These are phyloP conservation scores for Tympanuchus pallidicinctus DNA, from an alignment of 2,113 vertebrate genomes.

Conservation along the genomic window DNA sequence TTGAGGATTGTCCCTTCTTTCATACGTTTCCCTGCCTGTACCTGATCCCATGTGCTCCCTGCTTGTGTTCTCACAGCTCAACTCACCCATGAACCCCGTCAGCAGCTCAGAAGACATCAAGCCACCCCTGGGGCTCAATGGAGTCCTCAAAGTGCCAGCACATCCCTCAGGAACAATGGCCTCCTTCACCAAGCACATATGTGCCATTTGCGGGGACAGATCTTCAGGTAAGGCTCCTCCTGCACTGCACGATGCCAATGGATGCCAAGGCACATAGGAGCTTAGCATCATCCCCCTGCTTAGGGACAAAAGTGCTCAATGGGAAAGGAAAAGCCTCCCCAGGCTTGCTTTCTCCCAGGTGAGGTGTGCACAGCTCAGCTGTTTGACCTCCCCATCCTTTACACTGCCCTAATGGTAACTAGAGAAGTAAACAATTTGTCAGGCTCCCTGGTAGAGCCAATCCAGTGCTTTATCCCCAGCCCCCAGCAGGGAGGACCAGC, in stretches of 20 bases:
- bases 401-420: neutral
- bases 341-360: neutral
- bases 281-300: neutral
- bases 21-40: neutral
- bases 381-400: neutral
- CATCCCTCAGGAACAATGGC: conserved; percentile 90
- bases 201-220: conserved; percentile 97
- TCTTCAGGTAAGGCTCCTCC: conserved; percentile 88
- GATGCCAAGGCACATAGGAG: accelerated
- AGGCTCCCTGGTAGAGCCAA: neutral
- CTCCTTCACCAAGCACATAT: conserved; percentile 99
- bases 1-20: neutral
- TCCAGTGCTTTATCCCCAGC: neutral
- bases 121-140: conserved; percentile 95
- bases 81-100: conserved; percentile 95
- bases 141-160: conserved; percentile 95
- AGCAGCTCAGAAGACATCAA: conserved; percentile 99
- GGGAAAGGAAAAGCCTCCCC: neutral
- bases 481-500: neutral
- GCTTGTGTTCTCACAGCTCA: conserved; percentile 82
- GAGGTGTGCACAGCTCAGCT: neutral
- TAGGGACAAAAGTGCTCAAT: neutral
- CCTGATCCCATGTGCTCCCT: neutral
- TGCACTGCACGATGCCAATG: accelerated
- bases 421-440: neutral